Base-by-base conservation (phyloP, 1,140 invertebrate genomes). In the Drosophila simulans region DNA sequence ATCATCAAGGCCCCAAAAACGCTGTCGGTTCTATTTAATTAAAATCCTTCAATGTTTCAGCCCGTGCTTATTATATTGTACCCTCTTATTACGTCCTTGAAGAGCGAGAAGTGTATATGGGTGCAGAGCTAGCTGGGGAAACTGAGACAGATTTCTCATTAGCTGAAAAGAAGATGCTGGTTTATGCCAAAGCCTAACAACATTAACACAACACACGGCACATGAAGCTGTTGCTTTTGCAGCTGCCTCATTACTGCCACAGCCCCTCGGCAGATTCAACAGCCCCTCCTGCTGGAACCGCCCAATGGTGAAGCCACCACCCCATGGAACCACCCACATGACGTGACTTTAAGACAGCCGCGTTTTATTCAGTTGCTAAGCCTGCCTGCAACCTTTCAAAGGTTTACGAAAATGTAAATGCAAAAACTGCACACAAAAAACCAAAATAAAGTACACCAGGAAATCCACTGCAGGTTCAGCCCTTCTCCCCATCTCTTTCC, bases 111-210 rank as follows among this genome's bases (percentile, higher is more conserved):
- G 25, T 43, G 37, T 12, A 48, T 39, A 42, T 53, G 25, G 15
- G 13, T 8, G 31, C 8, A 37, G 48, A 15, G 54, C 17, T 58
- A 5, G 49, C 39, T 49, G 77, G 25, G 45, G 27, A 69, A 70
- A 70, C 66, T 70, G 68, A 71, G 68, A 71, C 71, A 75, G 71
- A 75, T 75, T 85, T 88, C 82, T 86, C 82, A 86, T 86, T 86
- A 86, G 82, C 82, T 82, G 74, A 82, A 86, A 86, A 82, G 83
- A 86, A 88, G 83, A 80, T 86, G 81, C 63, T 85, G 81, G 68
- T 80, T 70, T 72, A 52, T 58, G 63, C 59, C 51, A 60, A 62
- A 70, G 82, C 69, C 69, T 88, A 86, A 86, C 83, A 86, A 88
- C 79, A 86, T 86, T 86, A 88, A 88, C 83, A 86, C 70, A 48